Conservation (phyloP, 2,888 invertebrate species). For the Steinernema hermaphroditum region DNA sequence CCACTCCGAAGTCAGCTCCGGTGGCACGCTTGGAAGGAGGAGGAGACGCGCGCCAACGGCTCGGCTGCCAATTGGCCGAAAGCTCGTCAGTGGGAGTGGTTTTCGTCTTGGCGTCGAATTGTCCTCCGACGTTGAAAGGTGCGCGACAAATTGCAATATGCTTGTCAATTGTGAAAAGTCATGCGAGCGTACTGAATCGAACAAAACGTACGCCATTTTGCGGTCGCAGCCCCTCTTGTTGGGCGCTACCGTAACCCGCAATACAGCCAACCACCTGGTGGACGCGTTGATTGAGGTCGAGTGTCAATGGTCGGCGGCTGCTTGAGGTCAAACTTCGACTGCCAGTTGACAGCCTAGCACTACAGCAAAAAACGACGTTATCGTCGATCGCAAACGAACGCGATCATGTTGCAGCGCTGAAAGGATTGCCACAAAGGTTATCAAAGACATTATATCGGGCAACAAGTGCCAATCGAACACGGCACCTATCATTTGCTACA, state of each 20-base stretch:
- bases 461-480: too few species aligned
- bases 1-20: constrained; percentile 27
- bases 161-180: constrained; percentile 31
- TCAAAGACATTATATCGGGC: too few species aligned
- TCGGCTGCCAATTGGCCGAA: constrained; percentile 30
- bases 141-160: constrained; percentile 31
- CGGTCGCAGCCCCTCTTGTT: constrained; percentile 21
- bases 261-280: constrained; percentile 25
- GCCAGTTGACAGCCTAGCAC: background rate
- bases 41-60: constrained; percentile 29
- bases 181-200: constrained; percentile 31
- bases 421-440: too few species aligned
- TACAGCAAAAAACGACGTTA: background rate
- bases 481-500: too few species aligned
- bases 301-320: background rate
- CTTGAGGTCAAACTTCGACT: background rate
- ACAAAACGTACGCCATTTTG: constrained; percentile 29
- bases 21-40: constrained; percentile 23
- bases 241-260: constrained; percentile 19
- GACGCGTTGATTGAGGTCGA: constrained; percentile 27
- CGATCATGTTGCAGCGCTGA: too few species aligned
- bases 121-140: constrained; percentile 22
- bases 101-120: constrained; percentile 20
- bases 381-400: background rate
- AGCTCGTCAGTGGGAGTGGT: constrained; percentile 12